Percentiles rank a stretch among this genome's conserved stretches.
These are phyloP conservation scores for Silurus asotus DNA, from an alignment of 2,113 vertebrate species.

Conservation along the genomic window DNA sequence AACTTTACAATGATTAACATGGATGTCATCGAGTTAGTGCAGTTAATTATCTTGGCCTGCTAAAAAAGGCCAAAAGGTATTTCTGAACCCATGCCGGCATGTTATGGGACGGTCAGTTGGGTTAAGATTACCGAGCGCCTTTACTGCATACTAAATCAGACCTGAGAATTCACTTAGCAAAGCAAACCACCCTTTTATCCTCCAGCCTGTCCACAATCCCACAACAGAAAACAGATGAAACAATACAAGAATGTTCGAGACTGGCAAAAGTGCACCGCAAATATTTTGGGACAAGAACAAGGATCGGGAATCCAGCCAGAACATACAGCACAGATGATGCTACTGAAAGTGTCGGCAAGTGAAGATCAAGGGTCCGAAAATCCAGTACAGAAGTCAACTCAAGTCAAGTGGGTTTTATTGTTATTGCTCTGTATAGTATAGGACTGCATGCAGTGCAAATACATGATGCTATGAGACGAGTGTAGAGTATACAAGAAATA, in stretches of 20 bases:
- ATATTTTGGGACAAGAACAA: slow-evolving; percentile 49
- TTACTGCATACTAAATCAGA: slow-evolving; percentile 28
- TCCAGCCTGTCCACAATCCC: slow-evolving; percentile 31
- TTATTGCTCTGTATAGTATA: not conserved
- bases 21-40: not conserved
- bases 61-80: not conserved
- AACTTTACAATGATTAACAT: not conserved
- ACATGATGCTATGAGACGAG: not conserved
- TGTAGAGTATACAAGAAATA: not conserved
- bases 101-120: not conserved
- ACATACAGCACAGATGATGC: slow-evolving; percentile 38
- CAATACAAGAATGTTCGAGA: slow-evolving; percentile 48
- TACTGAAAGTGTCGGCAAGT: slow-evolving; percentile 29
- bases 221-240: slow-evolving; percentile 50
- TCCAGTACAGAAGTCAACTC: not conserved
- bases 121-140: slow-evolving; percentile 7
- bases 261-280: slow-evolving; percentile 45
- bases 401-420: not conserved
- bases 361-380: not conserved
- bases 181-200: slow-evolving; percentile 20
- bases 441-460: not conserved
- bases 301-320: slow-evolving; percentile 26
- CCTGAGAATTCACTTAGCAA: slow-evolving; percentile 37
- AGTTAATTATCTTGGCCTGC: not conserved
- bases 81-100: not conserved